Percentiles rank a stretch among this genome's conserved stretches.
phyloP scores from a whole-genome alignment of 1,140 invertebrate species.

The Rhopalosiphum padi region DNA sequence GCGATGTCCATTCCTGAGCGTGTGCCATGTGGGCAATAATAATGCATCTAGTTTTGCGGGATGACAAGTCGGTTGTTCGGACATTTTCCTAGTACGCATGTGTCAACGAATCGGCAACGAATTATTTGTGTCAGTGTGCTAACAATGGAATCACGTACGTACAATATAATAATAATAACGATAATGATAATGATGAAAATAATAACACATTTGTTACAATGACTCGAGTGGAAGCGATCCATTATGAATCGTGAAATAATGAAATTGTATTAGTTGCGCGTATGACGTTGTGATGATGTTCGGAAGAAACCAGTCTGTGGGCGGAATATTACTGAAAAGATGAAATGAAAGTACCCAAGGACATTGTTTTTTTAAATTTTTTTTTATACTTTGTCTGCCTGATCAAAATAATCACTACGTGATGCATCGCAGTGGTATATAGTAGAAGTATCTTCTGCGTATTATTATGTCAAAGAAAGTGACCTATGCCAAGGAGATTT shows the following conservation, averaged over 20 bases:
- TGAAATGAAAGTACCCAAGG: conserved; percentile 33
- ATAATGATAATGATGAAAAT: not conserved
- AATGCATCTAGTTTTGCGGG: not conserved
- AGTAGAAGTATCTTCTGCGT: not conserved
- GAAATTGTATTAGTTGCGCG: conserved; percentile 27
- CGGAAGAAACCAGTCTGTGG: conserved; percentile 10
- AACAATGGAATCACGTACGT: conserved; percentile 56
- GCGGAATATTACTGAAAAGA: not conserved
- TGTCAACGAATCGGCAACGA: conserved; percentile 66
- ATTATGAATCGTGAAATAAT: conserved; percentile 40
- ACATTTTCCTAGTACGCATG: not conserved
- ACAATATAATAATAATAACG: not conserved
- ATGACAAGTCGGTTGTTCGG: conserved; percentile 24
- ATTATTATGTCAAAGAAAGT: conserved; percentile 31
- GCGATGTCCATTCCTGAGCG: conserved; percentile 15
- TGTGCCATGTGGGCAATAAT: not conserved
- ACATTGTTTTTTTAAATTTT: conserved; percentile 24
- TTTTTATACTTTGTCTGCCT: not conserved
- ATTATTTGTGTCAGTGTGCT: conserved; percentile 69
- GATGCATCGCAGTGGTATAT: not conserved
- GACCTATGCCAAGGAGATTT: conserved; percentile 17
- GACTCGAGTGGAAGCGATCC: conserved; percentile 45
- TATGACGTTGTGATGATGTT: conserved; percentile 13
- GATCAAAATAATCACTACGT: conserved; percentile 3
- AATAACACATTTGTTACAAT: conserved; percentile 47